These are phyloP conservation scores for Pardosa pseudoannulata DNA, from an alignment of 2,888 invertebrate species.

Conservation along the genomic window DNA sequence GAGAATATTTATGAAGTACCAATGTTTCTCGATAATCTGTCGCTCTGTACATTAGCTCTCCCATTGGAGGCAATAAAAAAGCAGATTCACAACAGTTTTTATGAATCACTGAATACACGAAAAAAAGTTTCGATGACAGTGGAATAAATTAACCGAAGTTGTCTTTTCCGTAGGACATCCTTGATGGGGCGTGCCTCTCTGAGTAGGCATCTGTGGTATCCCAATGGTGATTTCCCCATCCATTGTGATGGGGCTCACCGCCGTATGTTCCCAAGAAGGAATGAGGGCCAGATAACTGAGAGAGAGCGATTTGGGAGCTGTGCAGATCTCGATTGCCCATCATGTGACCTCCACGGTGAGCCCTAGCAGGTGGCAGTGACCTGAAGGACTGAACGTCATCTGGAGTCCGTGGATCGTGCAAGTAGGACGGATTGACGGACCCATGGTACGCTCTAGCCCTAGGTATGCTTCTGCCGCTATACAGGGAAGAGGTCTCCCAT, in stretches of 20 bases:
- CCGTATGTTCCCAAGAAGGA: slow-evolving; percentile 62
- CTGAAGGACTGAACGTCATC: slow-evolving; percentile 94
- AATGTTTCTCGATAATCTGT: neutral
- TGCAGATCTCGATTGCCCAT: slow-evolving; percentile 88
- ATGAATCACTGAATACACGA: no score
- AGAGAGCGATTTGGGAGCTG: slow-evolving; percentile 87
- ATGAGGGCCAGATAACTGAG: slow-evolving; percentile 86
- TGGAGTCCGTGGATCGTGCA: slow-evolving; percentile 82
- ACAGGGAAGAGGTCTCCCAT: slow-evolving; percentile 93
- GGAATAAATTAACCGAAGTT: slow-evolving; percentile 43
- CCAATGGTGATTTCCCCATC: slow-evolving; percentile 48
- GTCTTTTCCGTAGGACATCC: slow-evolving; percentile 63
- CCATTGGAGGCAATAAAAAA: no score
- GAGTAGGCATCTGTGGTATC: slow-evolving; percentile 59
- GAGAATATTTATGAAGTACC: neutral
- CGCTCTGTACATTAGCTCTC: neutral
- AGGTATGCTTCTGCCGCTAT: slow-evolving; percentile 92
- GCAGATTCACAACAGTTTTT: no score
- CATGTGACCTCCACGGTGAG: slow-evolving; percentile 81
- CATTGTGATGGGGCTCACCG: slow-evolving; percentile 21
- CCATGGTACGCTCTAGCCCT: slow-evolving; percentile 88
- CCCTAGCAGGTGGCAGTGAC: slow-evolving; percentile 87
- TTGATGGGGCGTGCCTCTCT: slow-evolving; percentile 63
- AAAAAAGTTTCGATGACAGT: no score
- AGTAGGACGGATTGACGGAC: slow-evolving; percentile 67